phyloP scores from a whole-genome alignment of 1,140 invertebrate species.

The Phocides pigmalion region DNA sequence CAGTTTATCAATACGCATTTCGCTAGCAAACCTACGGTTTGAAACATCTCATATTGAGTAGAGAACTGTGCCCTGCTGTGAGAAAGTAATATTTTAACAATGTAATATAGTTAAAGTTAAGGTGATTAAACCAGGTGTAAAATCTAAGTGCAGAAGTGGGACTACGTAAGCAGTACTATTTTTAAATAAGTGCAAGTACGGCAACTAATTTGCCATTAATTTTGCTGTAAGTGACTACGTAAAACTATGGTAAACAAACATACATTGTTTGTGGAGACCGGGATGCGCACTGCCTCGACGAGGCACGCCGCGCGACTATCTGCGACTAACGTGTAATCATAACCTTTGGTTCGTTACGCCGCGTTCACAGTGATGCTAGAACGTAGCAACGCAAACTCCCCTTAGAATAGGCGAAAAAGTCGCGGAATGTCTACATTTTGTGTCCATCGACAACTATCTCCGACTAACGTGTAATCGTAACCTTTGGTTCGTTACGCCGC shows the following conservation, averaged over 20 bases:
- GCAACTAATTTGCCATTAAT: not conserved
- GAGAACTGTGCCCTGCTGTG: no score
- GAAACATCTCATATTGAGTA: no score
- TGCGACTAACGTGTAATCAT: slow-evolving; percentile 23
- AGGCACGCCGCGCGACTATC: slow-evolving; percentile 41
- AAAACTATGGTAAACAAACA: slow-evolving; percentile 11
- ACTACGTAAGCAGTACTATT: no score
- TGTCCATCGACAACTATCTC: no score
- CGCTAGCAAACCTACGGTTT: no score
- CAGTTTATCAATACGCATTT: no score
- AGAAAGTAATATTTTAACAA: no score
- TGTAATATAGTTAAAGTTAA: no score
- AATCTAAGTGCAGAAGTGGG: no score
- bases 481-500: slow-evolving; percentile 35
- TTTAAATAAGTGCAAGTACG: not conserved
- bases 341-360: slow-evolving; percentile 33
- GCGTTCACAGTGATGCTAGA: slow-evolving; percentile 26
- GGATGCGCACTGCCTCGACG: slow-evolving; percentile 36
- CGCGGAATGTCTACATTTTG: not conserved
- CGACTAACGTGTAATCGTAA: slow-evolving; percentile 29
- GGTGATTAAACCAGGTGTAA: no score
- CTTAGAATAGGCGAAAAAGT: not conserved
- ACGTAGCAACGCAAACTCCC: not conserved
- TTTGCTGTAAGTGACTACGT: not conserved
- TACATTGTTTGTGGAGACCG: not conserved